phyloP scores from a whole-genome alignment of 2,113 vertebrate genomes.

The Hippocampus mohnikei region DNA sequence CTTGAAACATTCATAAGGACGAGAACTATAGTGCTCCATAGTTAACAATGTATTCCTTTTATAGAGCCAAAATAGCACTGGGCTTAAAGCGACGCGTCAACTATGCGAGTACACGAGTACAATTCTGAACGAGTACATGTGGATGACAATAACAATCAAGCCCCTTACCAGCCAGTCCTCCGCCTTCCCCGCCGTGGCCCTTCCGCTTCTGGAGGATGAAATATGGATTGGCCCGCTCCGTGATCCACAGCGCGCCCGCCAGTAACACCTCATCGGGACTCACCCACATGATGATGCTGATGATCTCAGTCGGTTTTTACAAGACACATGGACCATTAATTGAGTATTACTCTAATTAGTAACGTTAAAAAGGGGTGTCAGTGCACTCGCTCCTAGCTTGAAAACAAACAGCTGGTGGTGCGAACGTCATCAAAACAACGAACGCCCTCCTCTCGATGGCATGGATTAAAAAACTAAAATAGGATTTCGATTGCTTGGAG shows the following conservation, averaged over 20 bases:
- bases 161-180: conserved; percentile 80
- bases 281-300: conserved; percentile 86
- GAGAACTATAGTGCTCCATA: not conserved
- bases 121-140: not conserved
- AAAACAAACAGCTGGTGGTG: not conserved
- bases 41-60: not conserved
- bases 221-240: conserved; percentile 93
- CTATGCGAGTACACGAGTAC: not conserved
- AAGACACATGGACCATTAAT: conserved; percentile 46
- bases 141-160: not conserved
- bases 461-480: not conserved
- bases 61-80: not conserved
- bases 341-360: not conserved
- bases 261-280: conserved; percentile 95
- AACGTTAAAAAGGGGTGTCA: not conserved
- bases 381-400: not conserved
- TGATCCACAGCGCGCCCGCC: conserved; percentile 93
- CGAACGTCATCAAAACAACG: not conserved
- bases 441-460: not conserved
- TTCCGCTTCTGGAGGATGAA: conserved; percentile 96
- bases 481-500: not conserved
- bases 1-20: not conserved
- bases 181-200: conserved; percentile 86
- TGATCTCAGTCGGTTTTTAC: conserved; percentile 25
- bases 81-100: not conserved